Conservation (phyloP, 2,888 invertebrate species). For the Oligia fasciuncula region DNA sequence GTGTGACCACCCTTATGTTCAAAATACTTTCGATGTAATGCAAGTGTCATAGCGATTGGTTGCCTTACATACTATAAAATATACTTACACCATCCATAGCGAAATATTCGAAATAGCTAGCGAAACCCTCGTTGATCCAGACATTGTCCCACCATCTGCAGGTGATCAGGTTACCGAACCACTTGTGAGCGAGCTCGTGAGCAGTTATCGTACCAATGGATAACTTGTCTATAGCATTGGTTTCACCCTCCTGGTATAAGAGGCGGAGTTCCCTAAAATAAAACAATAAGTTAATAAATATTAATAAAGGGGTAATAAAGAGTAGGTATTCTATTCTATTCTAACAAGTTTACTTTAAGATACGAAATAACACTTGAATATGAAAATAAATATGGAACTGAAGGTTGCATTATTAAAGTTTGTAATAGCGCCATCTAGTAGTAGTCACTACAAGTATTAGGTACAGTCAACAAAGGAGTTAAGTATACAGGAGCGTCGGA, state of each 20-base stretch:
- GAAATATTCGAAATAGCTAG: slow-evolving; percentile 92
- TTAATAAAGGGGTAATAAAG: no score
- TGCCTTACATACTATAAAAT: not conserved
- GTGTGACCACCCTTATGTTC: not conserved
- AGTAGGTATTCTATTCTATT: no score
- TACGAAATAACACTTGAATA: no score
- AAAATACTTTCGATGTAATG: not conserved
- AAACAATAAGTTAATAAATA: not conserved
- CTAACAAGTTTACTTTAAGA: no score
- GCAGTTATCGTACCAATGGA: slow-evolving; percentile 88
- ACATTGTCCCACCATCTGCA: slow-evolving; percentile 93
- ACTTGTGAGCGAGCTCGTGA: slow-evolving; percentile 92
- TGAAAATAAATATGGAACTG: not conserved
- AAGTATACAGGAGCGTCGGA: no score
- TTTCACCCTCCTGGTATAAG: slow-evolving; percentile 83
- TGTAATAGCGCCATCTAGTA: slow-evolving; percentile 12
- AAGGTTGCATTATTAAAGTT: not conserved
- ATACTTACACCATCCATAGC: slow-evolving; percentile 85
- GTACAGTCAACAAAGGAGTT: no score
- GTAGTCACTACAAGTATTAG: not conserved
- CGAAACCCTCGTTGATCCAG: slow-evolving; percentile 94
- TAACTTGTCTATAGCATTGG: slow-evolving; percentile 82
- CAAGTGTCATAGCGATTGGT: not conserved
- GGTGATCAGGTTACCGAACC: slow-evolving; percentile 94
- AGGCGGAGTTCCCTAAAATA: slow-evolving; percentile 83